A percentile compares a stretch with the other conserved stretches of the same genome.
Conservation (phyloP, 2,797 vertebrate species). For the Pseudochirops cupreus region DNA sequence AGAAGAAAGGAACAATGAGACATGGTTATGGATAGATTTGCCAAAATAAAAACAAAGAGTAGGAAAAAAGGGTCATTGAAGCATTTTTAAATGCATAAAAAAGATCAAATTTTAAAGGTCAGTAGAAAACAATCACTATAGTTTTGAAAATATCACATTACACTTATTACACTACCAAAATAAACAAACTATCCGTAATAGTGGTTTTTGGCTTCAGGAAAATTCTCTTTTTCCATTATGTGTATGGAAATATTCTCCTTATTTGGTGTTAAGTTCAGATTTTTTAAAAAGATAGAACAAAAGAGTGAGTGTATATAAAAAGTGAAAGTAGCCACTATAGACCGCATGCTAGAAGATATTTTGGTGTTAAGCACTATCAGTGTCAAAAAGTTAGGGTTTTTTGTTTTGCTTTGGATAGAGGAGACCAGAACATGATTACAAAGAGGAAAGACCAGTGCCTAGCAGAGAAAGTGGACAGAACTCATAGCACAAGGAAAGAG, state of each 20-base stretch:
- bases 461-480: background rate
- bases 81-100: background rate
- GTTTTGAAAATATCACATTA: background rate
- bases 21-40: background rate
- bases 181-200: background rate
- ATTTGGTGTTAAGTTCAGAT: background rate
- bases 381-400: background rate
- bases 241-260: background rate
- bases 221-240: background rate
- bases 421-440: background rate
- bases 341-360: background rate
- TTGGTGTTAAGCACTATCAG: background rate
- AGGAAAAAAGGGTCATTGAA: background rate
- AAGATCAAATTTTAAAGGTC: background rate
- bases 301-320: background rate
- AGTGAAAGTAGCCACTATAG: background rate
- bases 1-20: background rate
- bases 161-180: background rate
- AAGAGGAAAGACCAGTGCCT: background rate
- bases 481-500: background rate
- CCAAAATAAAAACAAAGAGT: background rate
- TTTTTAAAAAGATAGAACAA: background rate
- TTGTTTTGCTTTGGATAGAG: background rate
- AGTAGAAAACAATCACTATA: background rate
- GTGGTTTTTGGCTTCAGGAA: background rate